Evolutionary conservation across 2,113 vertebrate species (phyloP).

Genomic region (Ranitomeya imitator): DNA sequence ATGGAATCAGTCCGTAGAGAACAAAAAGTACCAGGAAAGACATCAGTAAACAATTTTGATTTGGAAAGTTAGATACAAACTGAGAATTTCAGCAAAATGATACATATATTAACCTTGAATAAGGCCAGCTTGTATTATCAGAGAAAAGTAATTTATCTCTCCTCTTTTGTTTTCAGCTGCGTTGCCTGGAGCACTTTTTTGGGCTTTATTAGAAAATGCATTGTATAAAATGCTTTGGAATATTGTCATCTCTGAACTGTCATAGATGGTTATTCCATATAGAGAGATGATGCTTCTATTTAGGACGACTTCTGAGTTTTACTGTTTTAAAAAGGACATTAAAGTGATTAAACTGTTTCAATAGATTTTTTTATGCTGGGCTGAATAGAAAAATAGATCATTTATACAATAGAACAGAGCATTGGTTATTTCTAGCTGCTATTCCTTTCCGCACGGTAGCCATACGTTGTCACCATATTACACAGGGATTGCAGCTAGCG

Average conservation of each 20-base stretch:
- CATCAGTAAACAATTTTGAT: slow-evolving; percentile 30
- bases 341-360: neutral
- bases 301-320: neutral
- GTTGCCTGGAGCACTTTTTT: slow-evolving; percentile 10
- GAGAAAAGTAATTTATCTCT: slow-evolving; percentile 30
- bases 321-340: neutral
- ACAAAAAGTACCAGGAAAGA: slow-evolving; percentile 21
- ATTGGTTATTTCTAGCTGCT: neutral
- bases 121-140: slow-evolving; percentile 14
- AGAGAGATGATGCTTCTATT: neutral
- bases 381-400: neutral
- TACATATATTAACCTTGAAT: slow-evolving; percentile 37
- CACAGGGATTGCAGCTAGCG: too few relatives aligned
- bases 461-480: too few relatives aligned
- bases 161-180: neutral
- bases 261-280: neutral
- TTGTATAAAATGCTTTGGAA: neutral
- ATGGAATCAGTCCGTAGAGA: slow-evolving; percentile 34
- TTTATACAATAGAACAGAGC: neutral
- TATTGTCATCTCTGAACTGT: neutral
- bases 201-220: slow-evolving; percentile 1
- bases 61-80: slow-evolving; percentile 25
- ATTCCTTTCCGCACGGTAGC: too few relatives aligned
- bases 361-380: neutral
- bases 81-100: slow-evolving; percentile 6